Percentiles rank a stretch among this genome's conserved stretches.
Conservation (phyloP, 2,113 vertebrate genomes). For the Sorex araneus region DNA sequence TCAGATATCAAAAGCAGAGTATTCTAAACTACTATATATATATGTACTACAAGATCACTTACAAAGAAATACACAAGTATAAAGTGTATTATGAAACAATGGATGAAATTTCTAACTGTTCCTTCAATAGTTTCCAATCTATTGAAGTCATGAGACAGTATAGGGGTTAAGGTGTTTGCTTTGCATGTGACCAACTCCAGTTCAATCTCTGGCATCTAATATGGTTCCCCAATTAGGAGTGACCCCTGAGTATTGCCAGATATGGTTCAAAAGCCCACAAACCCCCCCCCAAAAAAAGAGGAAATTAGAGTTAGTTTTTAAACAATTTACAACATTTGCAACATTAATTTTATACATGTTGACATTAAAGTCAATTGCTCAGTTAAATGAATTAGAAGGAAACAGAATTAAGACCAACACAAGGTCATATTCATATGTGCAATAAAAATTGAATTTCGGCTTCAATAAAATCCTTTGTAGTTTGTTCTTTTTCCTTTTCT, state of each 20-base stretch:
- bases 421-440: slow-evolving; percentile 23
- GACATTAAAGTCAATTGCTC: slow-evolving; percentile 60
- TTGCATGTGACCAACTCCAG: too few relatives aligned
- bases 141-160: too few relatives aligned
- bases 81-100: slow-evolving; percentile 50
- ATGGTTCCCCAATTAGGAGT: too few relatives aligned
- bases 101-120: slow-evolving; percentile 47
- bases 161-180: too few relatives aligned
- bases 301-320: slow-evolving; percentile 14
- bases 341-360: slow-evolving; percentile 20
- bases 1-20: slow-evolving; percentile 41
- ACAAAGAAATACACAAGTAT: slow-evolving; percentile 30
- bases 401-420: slow-evolving; percentile 41
- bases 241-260: too few relatives aligned
- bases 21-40: slow-evolving; percentile 43
- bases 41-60: slow-evolving; percentile 27
- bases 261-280: too few relatives aligned
- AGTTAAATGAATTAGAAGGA: slow-evolving; percentile 52
- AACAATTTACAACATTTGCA: slow-evolving; percentile 25
- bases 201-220: too few relatives aligned
- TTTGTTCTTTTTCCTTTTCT: too few relatives aligned
- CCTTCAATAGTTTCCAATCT: too few relatives aligned
- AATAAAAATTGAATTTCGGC: slow-evolving; percentile 42
- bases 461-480: slow-evolving; percentile 7
- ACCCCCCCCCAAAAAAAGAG: too few relatives aligned